Conservation (phyloP, 2,888 invertebrate genomes). For the Aspidapion aeneum region DNA sequence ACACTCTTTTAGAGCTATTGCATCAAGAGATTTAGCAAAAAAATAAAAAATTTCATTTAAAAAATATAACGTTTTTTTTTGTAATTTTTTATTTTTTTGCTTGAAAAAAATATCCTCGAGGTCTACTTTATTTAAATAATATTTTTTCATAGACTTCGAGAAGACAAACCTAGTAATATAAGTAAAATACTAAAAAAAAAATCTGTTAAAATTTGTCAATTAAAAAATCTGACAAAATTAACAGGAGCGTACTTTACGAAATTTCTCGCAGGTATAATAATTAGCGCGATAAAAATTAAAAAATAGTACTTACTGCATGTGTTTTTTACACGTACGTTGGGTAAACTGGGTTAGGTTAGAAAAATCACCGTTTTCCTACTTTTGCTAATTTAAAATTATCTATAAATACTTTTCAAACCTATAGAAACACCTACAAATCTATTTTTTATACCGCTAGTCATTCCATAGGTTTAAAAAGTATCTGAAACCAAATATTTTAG, state of each 20-base stretch:
- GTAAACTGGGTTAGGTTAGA: no score
- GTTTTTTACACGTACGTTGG: slow-evolving; percentile 24
- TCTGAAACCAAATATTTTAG: no score
- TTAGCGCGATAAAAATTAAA: slow-evolving; percentile 20
- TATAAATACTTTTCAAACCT: no score
- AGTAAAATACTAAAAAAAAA: background rate
- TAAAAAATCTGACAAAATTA: background rate
- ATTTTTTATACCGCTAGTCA: no score
- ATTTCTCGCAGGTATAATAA: slow-evolving; percentile 20
- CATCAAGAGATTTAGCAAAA: background rate
- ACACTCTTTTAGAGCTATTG: background rate
- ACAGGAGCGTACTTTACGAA: background rate
- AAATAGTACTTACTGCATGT: background rate
- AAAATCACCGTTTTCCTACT: no score
- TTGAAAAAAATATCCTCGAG: background rate
- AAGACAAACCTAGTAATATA: no score
- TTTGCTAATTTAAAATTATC: no score
- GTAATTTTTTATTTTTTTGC: background rate
- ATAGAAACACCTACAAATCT: no score
- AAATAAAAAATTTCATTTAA: background rate
- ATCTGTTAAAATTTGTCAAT: background rate
- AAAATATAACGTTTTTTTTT: background rate
- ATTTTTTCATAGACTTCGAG: background rate
- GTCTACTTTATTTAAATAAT: background rate
- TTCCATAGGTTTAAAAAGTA: no score